Conservation (phyloP, 2,888 invertebrate species). For the Acanthosoma haemorrhoidale region DNA sequence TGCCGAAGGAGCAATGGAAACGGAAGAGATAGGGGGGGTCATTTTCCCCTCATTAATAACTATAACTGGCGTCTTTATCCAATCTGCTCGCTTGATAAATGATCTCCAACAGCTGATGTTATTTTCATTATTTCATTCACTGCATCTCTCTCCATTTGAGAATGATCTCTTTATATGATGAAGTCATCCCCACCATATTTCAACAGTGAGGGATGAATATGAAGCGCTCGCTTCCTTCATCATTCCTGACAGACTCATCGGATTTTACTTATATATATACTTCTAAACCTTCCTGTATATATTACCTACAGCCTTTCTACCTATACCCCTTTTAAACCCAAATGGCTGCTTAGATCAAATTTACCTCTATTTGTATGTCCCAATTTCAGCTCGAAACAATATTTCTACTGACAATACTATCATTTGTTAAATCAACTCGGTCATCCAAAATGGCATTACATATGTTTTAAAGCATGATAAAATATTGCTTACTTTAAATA, state of each 20-base stretch:
- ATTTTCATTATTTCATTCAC: conserved; percentile 12
- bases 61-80: conserved; percentile 19
- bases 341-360: too few relatives aligned
- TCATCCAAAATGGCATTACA: too few relatives aligned
- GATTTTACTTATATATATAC: too few relatives aligned
- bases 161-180: conserved; percentile 14
- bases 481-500: too few relatives aligned
- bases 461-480: too few relatives aligned
- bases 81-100: conserved; percentile 22
- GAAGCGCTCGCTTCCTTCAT: not conserved
- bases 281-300: too few relatives aligned
- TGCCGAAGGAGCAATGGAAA: not conserved
- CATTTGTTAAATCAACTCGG: too few relatives aligned
- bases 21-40: not conserved
- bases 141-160: not conserved
- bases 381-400: too few relatives aligned
- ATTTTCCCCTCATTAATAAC: conserved; percentile 28
- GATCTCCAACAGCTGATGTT: conserved; percentile 5
- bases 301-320: too few relatives aligned
- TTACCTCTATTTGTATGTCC: too few relatives aligned
- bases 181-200: conserved; percentile 10
- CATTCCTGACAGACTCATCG: conserved; percentile 7
- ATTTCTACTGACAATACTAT: too few relatives aligned
- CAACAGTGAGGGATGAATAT: conserved; percentile 4
- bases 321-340: too few relatives aligned